A percentile compares a stretch with the other conserved stretches of the same genome.
Conservation (phyloP, 2,888 invertebrate species). For the Nemotelus pantherinus region DNA sequence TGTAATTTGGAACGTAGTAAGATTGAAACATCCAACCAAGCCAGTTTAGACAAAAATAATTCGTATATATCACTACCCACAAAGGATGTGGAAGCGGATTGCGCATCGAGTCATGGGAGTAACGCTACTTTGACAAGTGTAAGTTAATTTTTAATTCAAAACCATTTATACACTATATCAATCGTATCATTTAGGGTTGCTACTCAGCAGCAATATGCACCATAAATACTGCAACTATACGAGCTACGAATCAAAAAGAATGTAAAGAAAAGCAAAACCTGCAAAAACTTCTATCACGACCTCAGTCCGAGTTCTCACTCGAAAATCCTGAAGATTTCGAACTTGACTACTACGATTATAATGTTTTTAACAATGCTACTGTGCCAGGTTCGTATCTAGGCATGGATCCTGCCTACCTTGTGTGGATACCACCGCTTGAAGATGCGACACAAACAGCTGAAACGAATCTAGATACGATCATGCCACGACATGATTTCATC, state of each 20-base stretch:
- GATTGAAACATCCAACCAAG: background rate
- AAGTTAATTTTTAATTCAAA: constrained; percentile 9
- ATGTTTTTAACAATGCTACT: constrained; percentile 83
- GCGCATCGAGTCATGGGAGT: constrained; percentile 21
- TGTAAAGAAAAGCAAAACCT: constrained; percentile 83
- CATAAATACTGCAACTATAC: constrained; percentile 73
- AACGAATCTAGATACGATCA: constrained; percentile 55
- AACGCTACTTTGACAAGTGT: constrained; percentile 25
- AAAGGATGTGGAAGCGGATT: background rate
- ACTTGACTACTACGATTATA: constrained; percentile 89
- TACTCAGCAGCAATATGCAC: constrained; percentile 77
- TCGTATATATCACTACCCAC: background rate
- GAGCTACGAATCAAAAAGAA: constrained; percentile 76
- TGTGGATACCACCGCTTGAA: constrained; percentile 86
- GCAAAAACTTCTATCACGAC: constrained; percentile 72
- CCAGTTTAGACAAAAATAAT: background rate
- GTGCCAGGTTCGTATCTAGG: constrained; percentile 87
- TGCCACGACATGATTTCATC: constrained; percentile 66
- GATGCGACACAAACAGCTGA: constrained; percentile 66
- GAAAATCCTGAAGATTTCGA: constrained; percentile 80
- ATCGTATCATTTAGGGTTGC: constrained; percentile 68
- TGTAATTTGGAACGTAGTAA: background rate
- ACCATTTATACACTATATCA: background rate
- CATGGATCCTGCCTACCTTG: constrained; percentile 88
- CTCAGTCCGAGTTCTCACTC: constrained; percentile 82